These are phyloP conservation scores for Rousettus leschenaultii DNA, from an alignment of 2,113 vertebrate genomes.

Conservation along the genomic window DNA sequence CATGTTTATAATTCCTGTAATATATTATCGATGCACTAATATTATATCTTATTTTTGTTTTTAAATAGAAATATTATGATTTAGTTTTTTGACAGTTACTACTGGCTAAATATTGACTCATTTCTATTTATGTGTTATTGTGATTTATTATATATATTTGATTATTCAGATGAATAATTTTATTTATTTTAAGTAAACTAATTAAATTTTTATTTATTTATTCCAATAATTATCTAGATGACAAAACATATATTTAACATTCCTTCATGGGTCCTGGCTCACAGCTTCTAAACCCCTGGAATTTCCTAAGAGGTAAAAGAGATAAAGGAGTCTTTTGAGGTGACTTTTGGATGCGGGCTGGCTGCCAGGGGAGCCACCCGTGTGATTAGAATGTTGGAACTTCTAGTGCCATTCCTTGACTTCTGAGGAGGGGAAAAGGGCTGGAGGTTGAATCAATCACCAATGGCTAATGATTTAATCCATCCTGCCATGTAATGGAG, in stretches of 20 bases:
- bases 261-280: background rate
- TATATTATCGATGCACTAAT: background rate
- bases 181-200: too few relatives aligned
- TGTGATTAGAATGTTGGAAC: background rate
- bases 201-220: too few relatives aligned
- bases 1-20: background rate
- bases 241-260: background rate
- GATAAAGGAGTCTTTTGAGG: background rate
- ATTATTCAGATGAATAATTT: too few relatives aligned
- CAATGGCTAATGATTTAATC: background rate
- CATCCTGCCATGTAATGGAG: background rate
- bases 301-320: background rate
- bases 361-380: background rate
- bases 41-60: background rate
- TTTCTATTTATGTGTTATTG: background rate
- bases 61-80: background rate
- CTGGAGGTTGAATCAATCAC: background rate
- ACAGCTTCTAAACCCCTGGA: background rate
- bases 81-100: background rate
- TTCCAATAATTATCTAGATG: too few relatives aligned
- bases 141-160: too few relatives aligned
- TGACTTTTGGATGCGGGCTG: background rate
- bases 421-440: background rate
- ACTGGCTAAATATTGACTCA: background rate
- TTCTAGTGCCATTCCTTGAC: background rate